A percentile compares a stretch with the other conserved stretches of the same genome.
Evolutionary conservation across 2,888 invertebrate species (phyloP).

Genomic region (Cataglyphis albicans): DNA sequence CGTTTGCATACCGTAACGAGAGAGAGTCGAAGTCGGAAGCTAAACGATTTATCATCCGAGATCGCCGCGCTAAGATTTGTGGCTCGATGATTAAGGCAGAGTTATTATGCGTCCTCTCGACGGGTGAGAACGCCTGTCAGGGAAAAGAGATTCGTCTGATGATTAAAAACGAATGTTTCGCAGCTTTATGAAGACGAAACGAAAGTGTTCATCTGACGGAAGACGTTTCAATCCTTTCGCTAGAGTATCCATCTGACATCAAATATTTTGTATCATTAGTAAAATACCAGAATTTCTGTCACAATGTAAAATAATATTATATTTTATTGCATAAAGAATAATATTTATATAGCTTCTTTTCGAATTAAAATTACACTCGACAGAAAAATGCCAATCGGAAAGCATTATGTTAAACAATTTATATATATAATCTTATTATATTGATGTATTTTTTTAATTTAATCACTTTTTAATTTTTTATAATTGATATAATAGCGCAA

Average conservation of each 20-base stretch:
- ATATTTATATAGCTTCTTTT: not conserved
- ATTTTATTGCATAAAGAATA: not conserved
- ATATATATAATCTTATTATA: too few species aligned
- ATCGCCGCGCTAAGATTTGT: conserved; percentile 26
- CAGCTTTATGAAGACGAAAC: not conserved
- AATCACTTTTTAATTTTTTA: not conserved
- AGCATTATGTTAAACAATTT: not conserved
- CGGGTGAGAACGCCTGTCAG: not conserved
- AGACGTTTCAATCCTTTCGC: conserved; percentile 28
- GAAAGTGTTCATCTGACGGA: not conserved
- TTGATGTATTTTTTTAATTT: not conserved
- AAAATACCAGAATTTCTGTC: not conserved
- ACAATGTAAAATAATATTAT: not conserved
- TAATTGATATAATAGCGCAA: not conserved
- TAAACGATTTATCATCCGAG: conserved; percentile 50
- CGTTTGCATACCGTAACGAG: conserved; percentile 52
- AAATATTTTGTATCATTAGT: not conserved
- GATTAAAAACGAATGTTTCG: conserved; percentile 30
- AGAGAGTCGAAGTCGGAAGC: conserved; percentile 47
- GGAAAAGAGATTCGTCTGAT: not conserved
- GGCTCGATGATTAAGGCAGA: conserved; percentile 34
- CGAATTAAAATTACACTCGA: not conserved
- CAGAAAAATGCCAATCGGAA: not conserved
- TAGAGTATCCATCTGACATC: not conserved
- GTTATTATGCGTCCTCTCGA: not conserved